Conservation (phyloP, 2,888 invertebrate genomes). For the Brenthis daphne region DNA sequence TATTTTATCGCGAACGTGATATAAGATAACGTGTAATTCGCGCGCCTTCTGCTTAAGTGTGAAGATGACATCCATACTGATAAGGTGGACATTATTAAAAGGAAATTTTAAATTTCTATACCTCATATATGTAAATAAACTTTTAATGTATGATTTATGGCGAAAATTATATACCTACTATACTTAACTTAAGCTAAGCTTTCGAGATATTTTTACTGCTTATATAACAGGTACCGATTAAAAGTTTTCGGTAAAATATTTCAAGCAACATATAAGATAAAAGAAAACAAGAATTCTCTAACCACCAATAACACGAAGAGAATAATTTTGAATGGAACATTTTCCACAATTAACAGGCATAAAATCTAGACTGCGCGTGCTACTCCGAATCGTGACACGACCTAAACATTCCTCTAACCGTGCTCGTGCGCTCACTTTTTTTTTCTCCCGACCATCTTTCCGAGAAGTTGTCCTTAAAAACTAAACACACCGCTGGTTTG, state of each 20-base stretch:
- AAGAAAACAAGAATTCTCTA: neutral
- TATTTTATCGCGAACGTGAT: slow-evolving; percentile 11
- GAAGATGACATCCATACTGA: slow-evolving; percentile 1
- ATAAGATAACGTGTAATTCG: slow-evolving; percentile 6
- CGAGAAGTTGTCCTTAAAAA: slow-evolving; percentile 64
- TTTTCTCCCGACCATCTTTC: slow-evolving; percentile 67
- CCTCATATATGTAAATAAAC: no score
- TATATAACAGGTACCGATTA: no score
- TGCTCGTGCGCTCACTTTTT: slow-evolving; percentile 66
- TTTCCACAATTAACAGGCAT: slow-evolving; percentile 14
- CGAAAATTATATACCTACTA: no score
- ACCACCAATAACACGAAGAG: neutral
- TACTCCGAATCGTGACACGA: slow-evolving; percentile 32
- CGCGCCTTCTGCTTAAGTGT: neutral
- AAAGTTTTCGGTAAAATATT: no score
- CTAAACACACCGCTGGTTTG: slow-evolving; percentile 49
- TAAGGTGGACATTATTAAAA: neutral
- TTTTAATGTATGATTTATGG: no score
- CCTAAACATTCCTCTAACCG: slow-evolving; percentile 38
- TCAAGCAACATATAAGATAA: neutral
- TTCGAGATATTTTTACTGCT: no score
- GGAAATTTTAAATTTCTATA: neutral
- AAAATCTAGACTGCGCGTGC: slow-evolving; percentile 23
- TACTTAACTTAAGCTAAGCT: no score
- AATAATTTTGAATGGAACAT: slow-evolving; percentile 11